phyloP scores from a whole-genome alignment of 2,888 invertebrate genomes.

The Ectemnius lituratus region DNA sequence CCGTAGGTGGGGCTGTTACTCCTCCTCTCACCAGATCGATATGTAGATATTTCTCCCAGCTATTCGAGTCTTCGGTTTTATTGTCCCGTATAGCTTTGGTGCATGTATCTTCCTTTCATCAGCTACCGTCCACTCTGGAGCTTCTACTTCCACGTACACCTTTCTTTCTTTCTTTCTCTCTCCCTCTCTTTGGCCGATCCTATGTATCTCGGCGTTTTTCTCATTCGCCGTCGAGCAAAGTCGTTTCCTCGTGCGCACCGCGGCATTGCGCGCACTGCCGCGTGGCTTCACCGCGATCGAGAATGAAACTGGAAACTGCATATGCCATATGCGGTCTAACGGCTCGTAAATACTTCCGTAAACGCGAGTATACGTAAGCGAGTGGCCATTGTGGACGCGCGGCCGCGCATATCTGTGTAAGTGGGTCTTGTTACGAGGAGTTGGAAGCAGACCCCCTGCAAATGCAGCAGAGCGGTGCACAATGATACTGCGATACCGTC shows the following conservation, averaged over 20 bases:
- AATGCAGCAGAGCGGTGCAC: not conserved
- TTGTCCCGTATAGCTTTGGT: no score
- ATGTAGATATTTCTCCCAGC: no score
- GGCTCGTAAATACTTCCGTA: slow-evolving; percentile 18
- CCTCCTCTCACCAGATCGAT: no score
- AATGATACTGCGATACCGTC: not conserved
- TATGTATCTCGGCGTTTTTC: not conserved
- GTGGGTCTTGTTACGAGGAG: no score
- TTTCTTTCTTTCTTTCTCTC: not conserved
- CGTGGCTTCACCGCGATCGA: slow-evolving; percentile 5
- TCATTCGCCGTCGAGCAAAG: not conserved
- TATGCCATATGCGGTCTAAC: slow-evolving; percentile 19
- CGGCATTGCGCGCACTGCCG: slow-evolving; percentile 24
- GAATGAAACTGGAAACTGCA: slow-evolving; percentile 51
- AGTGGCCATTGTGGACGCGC: slow-evolving; percentile 8
- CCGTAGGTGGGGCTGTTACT: no score
- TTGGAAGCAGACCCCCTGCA: slow-evolving; percentile 11
- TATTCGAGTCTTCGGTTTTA: no score
- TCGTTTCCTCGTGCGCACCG: slow-evolving; percentile 20
- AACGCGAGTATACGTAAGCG: slow-evolving; percentile 1
- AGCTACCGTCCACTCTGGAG: no score
- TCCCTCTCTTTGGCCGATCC: not conserved
- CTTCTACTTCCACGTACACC: no score
- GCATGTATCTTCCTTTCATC: no score
- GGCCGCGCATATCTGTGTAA: not conserved